phyloP scores from a whole-genome alignment of 2,888 invertebrate species.

The Timandra comae region DNA sequence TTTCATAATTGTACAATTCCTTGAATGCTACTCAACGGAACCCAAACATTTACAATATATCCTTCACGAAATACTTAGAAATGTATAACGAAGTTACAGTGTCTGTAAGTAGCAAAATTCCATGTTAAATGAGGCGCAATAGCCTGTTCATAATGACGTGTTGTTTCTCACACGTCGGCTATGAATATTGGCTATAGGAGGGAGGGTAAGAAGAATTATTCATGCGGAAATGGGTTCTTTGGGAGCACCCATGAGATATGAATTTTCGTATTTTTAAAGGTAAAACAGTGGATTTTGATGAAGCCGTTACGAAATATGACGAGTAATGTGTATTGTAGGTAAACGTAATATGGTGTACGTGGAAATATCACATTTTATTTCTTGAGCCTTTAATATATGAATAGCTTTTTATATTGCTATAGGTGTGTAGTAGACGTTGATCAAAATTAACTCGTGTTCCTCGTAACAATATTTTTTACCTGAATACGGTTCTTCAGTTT shows the following conservation, averaged over 20 bases:
- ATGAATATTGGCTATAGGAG: constrained; percentile 18
- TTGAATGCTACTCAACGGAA: too few relatives aligned
- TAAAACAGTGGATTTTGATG: constrained; percentile 18
- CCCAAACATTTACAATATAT: too few relatives aligned
- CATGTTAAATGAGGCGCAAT: constrained; percentile 31
- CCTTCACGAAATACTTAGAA: constrained; percentile 4
- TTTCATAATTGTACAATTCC: too few relatives aligned
- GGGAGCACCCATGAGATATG: constrained; percentile 15
- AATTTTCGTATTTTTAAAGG: constrained; percentile 21
- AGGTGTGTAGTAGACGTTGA: too few relatives aligned
- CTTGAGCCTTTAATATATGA: too few relatives aligned
- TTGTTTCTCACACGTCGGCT: constrained; percentile 25
- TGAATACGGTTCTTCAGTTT: too few relatives aligned
- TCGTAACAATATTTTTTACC: too few relatives aligned
- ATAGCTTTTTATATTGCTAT: too few relatives aligned
- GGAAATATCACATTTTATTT: too few relatives aligned
- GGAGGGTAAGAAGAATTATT: constrained; percentile 16
- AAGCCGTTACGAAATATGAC: constrained; percentile 14
- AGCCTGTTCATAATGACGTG: constrained; percentile 29
- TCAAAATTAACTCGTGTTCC: too few relatives aligned
- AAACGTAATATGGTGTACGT: too few relatives aligned
- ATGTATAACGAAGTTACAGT: constrained; percentile 2
- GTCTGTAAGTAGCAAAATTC: constrained; percentile 18
- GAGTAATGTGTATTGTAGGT: constrained; percentile 1
- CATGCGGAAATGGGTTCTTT: constrained; percentile 21